A percentile compares a stretch with the other conserved stretches of the same genome.
These are phyloP conservation scores for Glaucomys volans DNA, from an alignment of 2,113 vertebrate species.

Conservation along the genomic window DNA sequence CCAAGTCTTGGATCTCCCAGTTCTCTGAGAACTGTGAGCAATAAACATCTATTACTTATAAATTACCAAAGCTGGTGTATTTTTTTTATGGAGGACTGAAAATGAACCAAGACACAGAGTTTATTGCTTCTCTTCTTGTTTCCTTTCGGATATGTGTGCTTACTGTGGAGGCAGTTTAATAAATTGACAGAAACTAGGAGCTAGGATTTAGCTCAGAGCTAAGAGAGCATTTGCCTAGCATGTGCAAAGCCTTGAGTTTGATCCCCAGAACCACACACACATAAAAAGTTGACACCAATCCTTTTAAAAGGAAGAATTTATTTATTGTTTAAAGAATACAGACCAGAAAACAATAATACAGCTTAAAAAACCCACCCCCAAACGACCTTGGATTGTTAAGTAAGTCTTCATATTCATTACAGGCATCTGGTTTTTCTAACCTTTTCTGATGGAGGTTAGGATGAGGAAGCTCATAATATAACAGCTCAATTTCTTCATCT, in stretches of 20 bases:
- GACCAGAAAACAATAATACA: not conserved
- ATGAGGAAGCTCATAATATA: conserved; percentile 20
- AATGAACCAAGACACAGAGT: not conserved
- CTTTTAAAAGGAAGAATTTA: conserved; percentile 43
- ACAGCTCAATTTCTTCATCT: conserved; percentile 29
- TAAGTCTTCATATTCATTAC: not conserved
- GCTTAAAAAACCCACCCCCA: not conserved
- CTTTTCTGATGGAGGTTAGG: conserved; percentile 37
- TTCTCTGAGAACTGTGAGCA: not conserved
- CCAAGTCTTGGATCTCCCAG: not conserved
- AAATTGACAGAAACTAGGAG: conserved; percentile 1
- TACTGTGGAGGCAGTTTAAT: not conserved
- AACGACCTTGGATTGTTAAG: not conserved
- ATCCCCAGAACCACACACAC: not conserved
- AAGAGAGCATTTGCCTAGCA: not conserved
- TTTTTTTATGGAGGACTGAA: not conserved
- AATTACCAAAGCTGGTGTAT: not conserved
- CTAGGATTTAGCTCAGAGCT: not conserved
- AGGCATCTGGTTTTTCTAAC: conserved; percentile 40
- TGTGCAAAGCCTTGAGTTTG: not conserved
- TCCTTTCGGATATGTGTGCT: conserved; percentile 36
- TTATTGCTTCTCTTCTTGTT: conserved; percentile 40
- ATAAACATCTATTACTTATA: not conserved
- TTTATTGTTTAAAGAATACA: conserved; percentile 65
- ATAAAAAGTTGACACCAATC: conserved; percentile 32